Conservation (phyloP, 2,113 vertebrate species). For the Bubo bubo region DNA sequence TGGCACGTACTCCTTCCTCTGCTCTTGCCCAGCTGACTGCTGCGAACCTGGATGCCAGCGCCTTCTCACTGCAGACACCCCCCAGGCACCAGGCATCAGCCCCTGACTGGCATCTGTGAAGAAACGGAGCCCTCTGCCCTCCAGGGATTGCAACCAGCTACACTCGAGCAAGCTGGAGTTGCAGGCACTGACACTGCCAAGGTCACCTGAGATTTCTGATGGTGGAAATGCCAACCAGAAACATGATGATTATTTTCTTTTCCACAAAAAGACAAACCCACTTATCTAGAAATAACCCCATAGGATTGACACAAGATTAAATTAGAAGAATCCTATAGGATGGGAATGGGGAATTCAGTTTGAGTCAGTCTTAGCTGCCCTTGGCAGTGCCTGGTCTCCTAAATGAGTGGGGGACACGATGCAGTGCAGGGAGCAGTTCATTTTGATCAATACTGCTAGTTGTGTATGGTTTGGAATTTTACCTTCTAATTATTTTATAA, state of each 20-base stretch:
- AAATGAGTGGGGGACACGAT: fast-evolving
- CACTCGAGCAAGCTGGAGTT: not conserved
- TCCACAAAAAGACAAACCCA: not conserved
- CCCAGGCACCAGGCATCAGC: not conserved
- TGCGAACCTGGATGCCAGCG: not conserved
- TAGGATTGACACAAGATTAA: not conserved
- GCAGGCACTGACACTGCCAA: too few species aligned
- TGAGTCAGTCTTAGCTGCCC: not conserved
- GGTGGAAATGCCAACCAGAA: not conserved
- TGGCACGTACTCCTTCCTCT: too few species aligned
- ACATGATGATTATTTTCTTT: not conserved
- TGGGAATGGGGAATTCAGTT: not conserved
- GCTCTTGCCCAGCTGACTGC: not conserved
- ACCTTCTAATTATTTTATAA: not conserved
- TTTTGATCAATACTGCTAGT: not conserved
- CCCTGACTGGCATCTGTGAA: not conserved
- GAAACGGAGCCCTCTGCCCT: not conserved
- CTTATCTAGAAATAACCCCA: not conserved
- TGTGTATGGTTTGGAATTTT: not conserved
- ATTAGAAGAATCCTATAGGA: not conserved
- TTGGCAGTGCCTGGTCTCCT: not conserved
- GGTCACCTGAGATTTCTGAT: not conserved
- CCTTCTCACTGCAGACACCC: not conserved
- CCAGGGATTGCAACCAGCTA: not conserved
- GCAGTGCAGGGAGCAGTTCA: not conserved